Evolutionary conservation across 2,888 invertebrate species (phyloP), one percentile per base, ranked within the genome.

Genomic region (Exocentrus adspersus): DNA sequence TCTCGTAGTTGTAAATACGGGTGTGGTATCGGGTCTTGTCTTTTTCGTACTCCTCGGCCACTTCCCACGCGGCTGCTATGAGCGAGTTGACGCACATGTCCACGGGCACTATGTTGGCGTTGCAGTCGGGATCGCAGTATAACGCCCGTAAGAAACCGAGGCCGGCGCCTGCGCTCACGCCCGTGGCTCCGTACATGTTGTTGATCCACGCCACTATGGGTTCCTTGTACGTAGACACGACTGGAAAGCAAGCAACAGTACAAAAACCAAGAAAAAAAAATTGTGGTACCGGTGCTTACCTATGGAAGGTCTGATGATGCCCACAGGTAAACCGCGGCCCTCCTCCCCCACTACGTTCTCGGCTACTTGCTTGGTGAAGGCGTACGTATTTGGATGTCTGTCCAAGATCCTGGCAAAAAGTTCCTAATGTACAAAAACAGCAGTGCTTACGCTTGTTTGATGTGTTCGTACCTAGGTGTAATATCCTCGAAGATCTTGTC

Each of bases 281-380:
- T 0, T 30, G 7, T 2, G 7, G 1, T 30, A 7, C 5, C 1
- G 12, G 37, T 48, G 12, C 73, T 83, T 81, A 91, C 91, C 92
- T 67, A 96, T 93, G 0, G 94, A 90, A 0, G 96, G 96, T 67
- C 96, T 85, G 70, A 95, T 88, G 64, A 97, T 89, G 65, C 91
- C 92, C n/a, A 93, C 85, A 0, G 96, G 95, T 71, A 96, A 80
- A 10, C 87, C 87, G 41, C 83, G 85, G 0, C 89, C 90, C 73
- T 90, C 87, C 56, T 85, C 86, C 48, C 87, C 82, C 0, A 96
- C 85, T 1, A 92, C 84, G 64, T 90, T 88, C 78, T 97, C 97
- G 0, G 94, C 94, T 16, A 96, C 83, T 1, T 94, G 94, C 83
- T 97, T 97, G 0, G 96, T 96, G 79, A 90, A 92, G 1, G 95